Base-by-base conservation (phyloP, 2,113 vertebrate genomes). In the Erythrolamprus reginae region DNA sequence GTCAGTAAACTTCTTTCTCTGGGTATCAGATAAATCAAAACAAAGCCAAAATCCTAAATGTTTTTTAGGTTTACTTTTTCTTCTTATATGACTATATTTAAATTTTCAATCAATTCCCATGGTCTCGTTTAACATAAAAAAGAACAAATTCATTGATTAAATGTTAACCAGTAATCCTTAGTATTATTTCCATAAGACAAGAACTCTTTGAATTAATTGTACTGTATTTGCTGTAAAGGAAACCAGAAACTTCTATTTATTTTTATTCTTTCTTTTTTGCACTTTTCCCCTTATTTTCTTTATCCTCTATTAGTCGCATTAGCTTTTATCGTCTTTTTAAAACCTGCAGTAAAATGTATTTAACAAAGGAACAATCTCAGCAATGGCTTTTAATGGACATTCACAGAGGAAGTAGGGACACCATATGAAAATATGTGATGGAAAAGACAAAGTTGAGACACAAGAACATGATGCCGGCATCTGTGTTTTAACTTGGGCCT, bases 61-160 rank as follows among this genome's bases (percentile, higher is more conserved):
- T 86, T 87, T 13, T 52, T 77, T 93, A 90, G 92, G 86, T 15
- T 88, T 93, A 77, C 77, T 42, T 94, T 95, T 88, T 90, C 92
- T 70, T 83, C 58, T 91, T 50, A 89, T 55, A 89, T 83, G 0
- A 0, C 85, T 86, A 93, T 91, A 94, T 90, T 84, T 88, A 93
- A 47, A 83, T 93, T 89, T 89, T 42, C 13, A 95, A 90, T 93
- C 93, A 93, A 89, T 90, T 90, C 90, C 89, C 90, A 94, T 93
- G 93, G 55, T 92, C 51, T 21, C 90, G 88, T 93, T 89, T 65
- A 38, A 94, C 55, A 55, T 24, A 48, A 58, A 65, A 94, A 91
- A 21, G 87, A 84, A 87, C 77, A 93, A 93, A 90, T 92, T 91
- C n/a, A 0, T 1, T 48, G 53, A 93, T 58, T 93, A 88, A 93